Percentiles rank a stretch among this genome's conserved stretches.
Evolutionary conservation across 2,888 invertebrate genomes (phyloP).

Genomic region (Caenorhabditis parvicauda): DNA sequence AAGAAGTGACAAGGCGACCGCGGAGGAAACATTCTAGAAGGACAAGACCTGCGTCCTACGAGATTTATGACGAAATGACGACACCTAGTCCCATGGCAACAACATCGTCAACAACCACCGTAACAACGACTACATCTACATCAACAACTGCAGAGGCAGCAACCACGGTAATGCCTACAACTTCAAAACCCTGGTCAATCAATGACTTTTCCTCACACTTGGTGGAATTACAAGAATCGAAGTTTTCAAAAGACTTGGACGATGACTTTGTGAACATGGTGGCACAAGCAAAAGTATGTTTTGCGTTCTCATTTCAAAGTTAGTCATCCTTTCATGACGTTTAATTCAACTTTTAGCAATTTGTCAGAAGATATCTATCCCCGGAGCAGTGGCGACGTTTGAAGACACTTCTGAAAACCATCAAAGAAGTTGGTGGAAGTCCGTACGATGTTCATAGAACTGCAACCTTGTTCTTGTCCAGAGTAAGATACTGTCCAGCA

Average conservation of each 20-base stretch:
- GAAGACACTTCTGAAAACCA: conserved; percentile 24
- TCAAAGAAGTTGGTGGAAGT: conserved; percentile 24
- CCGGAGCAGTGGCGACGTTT: conserved; percentile 32
- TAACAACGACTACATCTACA: conserved; percentile 12
- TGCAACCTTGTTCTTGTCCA: conserved; percentile 22
- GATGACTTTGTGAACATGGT: conserved; percentile 20
- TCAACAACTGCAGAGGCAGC: conserved; percentile 20
- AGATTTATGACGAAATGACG: no score
- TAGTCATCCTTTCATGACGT: neutral
- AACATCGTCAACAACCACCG: no score
- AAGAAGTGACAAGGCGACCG: neutral
- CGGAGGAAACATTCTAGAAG: neutral
- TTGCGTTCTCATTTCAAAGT: neutral
- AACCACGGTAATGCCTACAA: conserved; percentile 11
- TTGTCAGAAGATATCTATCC: conserved; percentile 27
- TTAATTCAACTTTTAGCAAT: conserved; percentile 13
- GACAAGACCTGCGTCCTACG: no score
- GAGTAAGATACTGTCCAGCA: conserved; percentile 1
- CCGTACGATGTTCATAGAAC: conserved; percentile 21
- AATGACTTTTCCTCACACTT: no score
- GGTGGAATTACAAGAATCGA: no score
- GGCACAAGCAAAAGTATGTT: conserved; percentile 19
- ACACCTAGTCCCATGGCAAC: no score
- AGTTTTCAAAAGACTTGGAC: conserved; percentile 12
- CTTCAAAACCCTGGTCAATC: conserved; percentile 12